Evolutionary conservation across 2,113 vertebrate species (phyloP), one percentile per base, ranked within the genome.

Genomic region (Mus spicilegus): DNA sequence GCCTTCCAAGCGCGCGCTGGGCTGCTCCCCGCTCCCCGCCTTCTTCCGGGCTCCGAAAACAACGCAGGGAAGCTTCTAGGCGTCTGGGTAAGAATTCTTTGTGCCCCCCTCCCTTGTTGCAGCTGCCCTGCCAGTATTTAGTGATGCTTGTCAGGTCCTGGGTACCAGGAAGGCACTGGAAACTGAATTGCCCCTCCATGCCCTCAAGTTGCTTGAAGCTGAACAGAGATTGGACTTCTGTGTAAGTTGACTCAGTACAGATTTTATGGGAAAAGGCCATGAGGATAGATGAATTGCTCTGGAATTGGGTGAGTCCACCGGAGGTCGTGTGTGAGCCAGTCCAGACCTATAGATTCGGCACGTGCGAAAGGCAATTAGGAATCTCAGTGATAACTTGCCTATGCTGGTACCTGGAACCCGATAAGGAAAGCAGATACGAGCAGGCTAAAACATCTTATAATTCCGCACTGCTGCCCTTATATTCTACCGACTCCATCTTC

Each of bases 181-280:
- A 93, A 95, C 85, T 14, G 16, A 86, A 82, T 58, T 13, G 77
- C 58, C 95, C 49, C 67, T 90, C 67, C 92, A 90, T 73, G 65
- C 76, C 46, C n/a, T 90, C 89, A 46, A 80, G 56, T 76, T 91
- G 54, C 56, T 91, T 28, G 92, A 77, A 85, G 89, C 86, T 87
- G 88, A 33, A 94, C 10, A 90, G 84, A 86, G 90, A 65, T 54
- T 49, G 70, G 78, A 96, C 85, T 61, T 95, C 69, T 92, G 63
- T 61, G 97, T 97, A 95, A 98, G 97, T 97, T 96, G 61, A 87
- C 42, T 78, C 20, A n/a, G 49, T 51, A 69, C 13, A 58, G 92
- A 42, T 84, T 63, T 7, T 30, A n/a, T 58, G 26, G 63, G 61
- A 89, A 77, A 93, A 93, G 49, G 92, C 82, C 78, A 36, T 5